Base-by-base conservation (phyloP, 2,888 invertebrate genomes). In the Flexamia atlantica region DNA sequence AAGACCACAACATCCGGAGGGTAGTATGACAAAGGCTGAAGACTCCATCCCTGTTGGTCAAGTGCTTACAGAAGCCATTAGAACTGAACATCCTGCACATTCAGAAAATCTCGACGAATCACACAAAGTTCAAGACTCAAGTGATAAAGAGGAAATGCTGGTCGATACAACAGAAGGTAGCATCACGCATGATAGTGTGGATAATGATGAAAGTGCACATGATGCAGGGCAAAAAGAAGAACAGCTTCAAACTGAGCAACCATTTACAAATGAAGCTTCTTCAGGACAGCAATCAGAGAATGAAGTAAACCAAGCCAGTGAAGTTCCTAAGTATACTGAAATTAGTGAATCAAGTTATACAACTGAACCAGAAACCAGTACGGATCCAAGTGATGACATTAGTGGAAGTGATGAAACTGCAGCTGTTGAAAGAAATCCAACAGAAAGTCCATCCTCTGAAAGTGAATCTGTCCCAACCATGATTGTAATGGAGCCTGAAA, bases 381-480 rank as follows among this genome's bases (percentile, higher is more conserved):
- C 68, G 3, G 28, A 3, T 68, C 7, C 68, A 14, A 68, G 10
- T 68, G 32, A n/a, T 30, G n/a, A 2, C 14, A 10, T 36, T n/a
- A 32, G 2, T 70, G 70, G 40, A 70, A 68, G 17, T 7, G 28
- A 12, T 81, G 32, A 14, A 1, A 32, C n/a, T 36, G 4, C n/a
- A 40, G 42, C 36, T 81, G 42, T 28, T 23, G 40, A 81, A 12
- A 9, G 23, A 68, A 23, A 68, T 25, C 42, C 81, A n/a, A 1
- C 42, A 42, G 46, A 76, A 0, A 46, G 85, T 5, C 81, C 85
- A 86, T 70, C 85, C 20, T 79, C 86, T 28, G 74, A 80, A 40
- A 40, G n/a, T 7, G 85, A 86, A 80, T 46, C 82, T 53, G 83
- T 85, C 1, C 36, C 83, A 10, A 72, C 84, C 28, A 40, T 70